Conservation (phyloP, 2,888 invertebrate genomes). For the Caenorhabditis afra region DNA sequence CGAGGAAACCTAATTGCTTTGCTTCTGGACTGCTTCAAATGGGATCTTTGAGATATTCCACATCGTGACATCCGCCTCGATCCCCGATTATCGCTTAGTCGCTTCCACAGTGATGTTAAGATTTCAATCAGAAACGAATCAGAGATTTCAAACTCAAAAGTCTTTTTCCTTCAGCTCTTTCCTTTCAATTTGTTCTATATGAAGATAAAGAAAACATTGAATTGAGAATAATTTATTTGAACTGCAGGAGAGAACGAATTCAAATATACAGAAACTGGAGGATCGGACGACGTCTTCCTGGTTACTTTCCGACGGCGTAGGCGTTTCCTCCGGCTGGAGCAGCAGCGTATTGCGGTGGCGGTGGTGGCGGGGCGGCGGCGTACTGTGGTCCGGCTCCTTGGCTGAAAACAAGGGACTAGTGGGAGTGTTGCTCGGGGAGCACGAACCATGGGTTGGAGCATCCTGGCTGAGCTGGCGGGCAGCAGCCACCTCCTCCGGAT, state of each 20-base stretch:
- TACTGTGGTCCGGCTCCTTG: conserved; percentile 40
- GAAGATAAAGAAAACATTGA: neutral
- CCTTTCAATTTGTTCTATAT: conserved; percentile 14
- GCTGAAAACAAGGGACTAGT: conserved; percentile 39
- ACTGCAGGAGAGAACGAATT: neutral
- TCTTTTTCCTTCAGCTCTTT: no score
- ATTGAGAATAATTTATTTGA: conserved; percentile 32
- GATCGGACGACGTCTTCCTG: conserved; percentile 27
- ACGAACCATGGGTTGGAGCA: conserved; percentile 60
- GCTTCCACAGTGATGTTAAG: no score
- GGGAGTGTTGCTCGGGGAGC: neutral
- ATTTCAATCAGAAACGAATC: no score
- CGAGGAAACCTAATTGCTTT: no score
- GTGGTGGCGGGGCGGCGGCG: conserved; percentile 21
- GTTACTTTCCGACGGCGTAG: conserved; percentile 47
- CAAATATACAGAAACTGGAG: conserved; percentile 43
- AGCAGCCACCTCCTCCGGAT: conserved; percentile 58
- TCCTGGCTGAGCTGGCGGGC: conserved; percentile 56
- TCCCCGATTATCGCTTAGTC: no score
- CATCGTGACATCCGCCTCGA: no score
- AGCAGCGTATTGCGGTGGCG: conserved; percentile 23
- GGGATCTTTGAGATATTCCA: no score
- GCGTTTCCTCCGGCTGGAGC: conserved; percentile 34
- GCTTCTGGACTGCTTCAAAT: no score
- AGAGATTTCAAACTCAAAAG: no score